phyloP scores from a whole-genome alignment of 2,113 vertebrate species.

The Corythaixoides concolor region DNA sequence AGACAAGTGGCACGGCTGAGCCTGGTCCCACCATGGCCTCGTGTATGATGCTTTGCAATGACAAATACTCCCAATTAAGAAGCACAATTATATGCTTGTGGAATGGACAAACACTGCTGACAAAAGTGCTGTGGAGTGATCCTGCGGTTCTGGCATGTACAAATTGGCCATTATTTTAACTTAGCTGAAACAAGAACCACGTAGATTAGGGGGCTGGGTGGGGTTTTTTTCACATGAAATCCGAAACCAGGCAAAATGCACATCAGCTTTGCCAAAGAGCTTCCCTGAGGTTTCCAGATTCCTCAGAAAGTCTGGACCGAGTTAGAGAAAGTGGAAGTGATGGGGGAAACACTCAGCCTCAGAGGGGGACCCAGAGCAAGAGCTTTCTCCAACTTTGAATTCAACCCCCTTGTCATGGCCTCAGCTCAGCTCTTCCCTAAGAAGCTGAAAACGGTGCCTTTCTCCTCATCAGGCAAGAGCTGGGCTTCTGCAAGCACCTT shows the following conservation, averaged over 20 bases:
- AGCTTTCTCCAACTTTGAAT: neutral
- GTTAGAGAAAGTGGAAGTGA: neutral
- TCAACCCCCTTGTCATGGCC: neutral
- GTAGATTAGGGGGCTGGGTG: neutral
- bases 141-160: neutral
- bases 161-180: constrained; percentile 6
- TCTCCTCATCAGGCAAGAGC: neutral
- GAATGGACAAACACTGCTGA: neutral
- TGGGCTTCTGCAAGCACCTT: neutral
- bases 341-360: neutral
- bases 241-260: neutral
- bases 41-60: neutral
- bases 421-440: neutral
- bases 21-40: neutral
- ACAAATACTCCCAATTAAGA: neutral
- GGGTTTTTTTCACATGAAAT: neutral
- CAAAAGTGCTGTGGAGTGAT: neutral
- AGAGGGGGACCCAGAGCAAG: neutral
- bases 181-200: neutral
- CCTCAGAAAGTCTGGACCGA: constrained; percentile 5
- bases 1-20: neutral
- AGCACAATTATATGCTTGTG: neutral
- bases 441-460: neutral
- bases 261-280: neutral
- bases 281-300: neutral